Evolutionary conservation across 2,113 vertebrate species (phyloP).

Genomic region (Holacanthus passer): DNA sequence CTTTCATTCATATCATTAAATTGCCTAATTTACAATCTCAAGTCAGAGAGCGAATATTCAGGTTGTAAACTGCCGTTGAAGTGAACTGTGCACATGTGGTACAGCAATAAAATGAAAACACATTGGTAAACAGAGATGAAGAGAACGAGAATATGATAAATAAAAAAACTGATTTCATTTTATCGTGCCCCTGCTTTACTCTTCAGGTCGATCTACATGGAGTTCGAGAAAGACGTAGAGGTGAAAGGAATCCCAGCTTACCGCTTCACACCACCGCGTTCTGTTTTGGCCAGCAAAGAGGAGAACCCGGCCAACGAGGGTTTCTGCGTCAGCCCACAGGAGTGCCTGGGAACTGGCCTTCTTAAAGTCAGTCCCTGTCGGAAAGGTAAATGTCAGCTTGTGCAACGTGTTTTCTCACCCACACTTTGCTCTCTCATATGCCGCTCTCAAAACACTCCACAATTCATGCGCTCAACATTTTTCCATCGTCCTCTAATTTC

Average conservation of each 20-base stretch:
- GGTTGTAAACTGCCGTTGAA: neutral
- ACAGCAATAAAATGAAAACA: neutral
- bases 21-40: neutral
- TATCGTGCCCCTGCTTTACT: neutral
- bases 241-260: constrained; percentile 90
- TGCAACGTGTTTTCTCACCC: constrained; percentile 1
- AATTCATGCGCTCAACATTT: neutral
- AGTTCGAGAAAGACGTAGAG: constrained; percentile 88
- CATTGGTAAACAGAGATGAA: neutral
- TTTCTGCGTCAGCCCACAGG: constrained; percentile 88
- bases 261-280: constrained; percentile 89
- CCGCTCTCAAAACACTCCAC: no score
- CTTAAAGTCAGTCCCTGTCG: constrained; percentile 93
- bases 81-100: neutral
- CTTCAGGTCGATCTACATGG: constrained; percentile 90
- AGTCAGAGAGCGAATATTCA: neutral
- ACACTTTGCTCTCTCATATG: neutral
- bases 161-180: neutral
- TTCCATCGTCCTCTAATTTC: neutral
- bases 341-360: constrained; percentile 92
- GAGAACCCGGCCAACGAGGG: constrained; percentile 92
- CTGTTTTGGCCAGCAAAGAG: constrained; percentile 88
- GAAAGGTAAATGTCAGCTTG: constrained; percentile 83
- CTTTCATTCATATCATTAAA: neutral
- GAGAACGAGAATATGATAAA: neutral